phyloP scores from a whole-genome alignment of 2,888 invertebrate genomes.

The Eupeodes luniger region DNA sequence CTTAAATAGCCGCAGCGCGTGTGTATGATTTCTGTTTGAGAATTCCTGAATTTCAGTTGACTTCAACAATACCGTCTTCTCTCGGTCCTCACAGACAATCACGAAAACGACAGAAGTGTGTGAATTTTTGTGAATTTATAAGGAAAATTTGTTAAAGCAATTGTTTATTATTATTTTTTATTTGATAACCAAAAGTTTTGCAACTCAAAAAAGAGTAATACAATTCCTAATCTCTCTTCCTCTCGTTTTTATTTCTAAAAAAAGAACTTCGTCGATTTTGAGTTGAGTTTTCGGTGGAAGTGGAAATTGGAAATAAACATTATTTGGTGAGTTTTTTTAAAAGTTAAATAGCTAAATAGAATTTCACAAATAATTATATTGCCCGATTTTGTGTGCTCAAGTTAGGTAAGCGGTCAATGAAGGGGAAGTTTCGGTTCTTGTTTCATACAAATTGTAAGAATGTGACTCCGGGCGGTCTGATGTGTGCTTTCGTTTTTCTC shows the following conservation, averaged over 20 bases:
- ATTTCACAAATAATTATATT: background rate
- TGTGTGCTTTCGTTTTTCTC: slow-evolving; percentile 5
- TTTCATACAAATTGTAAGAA: slow-evolving; percentile 23
- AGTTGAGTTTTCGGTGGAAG: background rate
- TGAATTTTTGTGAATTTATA: background rate
- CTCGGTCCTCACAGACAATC: background rate
- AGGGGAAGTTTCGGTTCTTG: slow-evolving; percentile 11
- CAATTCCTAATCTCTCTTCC: background rate
- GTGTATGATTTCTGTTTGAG: slow-evolving; percentile 19
- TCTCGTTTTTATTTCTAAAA: slow-evolving; percentile 8
- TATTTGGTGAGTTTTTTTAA: slow-evolving; percentile 45
- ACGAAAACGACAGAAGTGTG: slow-evolving; percentile 3
- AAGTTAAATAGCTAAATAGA: background rate
- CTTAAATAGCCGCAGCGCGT: slow-evolving; percentile 10
- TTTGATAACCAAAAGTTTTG: slow-evolving; percentile 7
- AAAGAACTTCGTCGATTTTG: background rate
- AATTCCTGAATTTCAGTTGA: slow-evolving; percentile 5
- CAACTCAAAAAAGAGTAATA: background rate
- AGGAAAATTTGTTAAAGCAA: background rate
- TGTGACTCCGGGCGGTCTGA: slow-evolving; percentile 8
- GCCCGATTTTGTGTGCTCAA: background rate
- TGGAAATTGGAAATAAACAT: slow-evolving; percentile 13
- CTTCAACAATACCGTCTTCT: background rate
- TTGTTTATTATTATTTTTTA: slow-evolving; percentile 22
- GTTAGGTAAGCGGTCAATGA: slow-evolving; percentile 50